Conservation (phyloP, 2,113 vertebrate genomes). For the Ctenodactylus gundi region DNA sequence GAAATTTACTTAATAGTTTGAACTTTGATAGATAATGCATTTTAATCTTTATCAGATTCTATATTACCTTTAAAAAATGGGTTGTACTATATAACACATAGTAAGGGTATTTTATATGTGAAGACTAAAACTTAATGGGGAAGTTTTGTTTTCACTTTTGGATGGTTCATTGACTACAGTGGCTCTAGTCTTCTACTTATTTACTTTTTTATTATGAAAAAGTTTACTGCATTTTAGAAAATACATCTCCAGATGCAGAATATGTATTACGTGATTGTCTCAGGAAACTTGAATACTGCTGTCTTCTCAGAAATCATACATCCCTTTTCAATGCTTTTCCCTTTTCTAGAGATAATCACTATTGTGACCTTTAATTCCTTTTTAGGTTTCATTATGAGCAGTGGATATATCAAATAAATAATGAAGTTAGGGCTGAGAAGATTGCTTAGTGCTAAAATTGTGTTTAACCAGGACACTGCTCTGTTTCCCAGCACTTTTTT, state of each 20-base stretch:
- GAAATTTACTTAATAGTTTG: constrained; percentile 16
- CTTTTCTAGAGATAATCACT: background rate
- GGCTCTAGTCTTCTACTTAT: background rate
- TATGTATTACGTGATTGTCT: background rate
- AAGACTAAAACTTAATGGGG: background rate
- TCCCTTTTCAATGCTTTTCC: too few species aligned
- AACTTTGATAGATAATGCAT: background rate
- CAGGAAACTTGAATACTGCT: too few species aligned
- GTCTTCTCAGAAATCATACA: too few species aligned
- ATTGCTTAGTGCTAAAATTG: background rate
- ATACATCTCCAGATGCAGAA: background rate
- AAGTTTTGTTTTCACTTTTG: background rate
- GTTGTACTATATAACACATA: background rate
- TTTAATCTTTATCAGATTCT: constrained; percentile 29
- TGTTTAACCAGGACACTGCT: too few species aligned
- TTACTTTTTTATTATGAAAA: background rate
- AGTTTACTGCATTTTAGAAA: background rate
- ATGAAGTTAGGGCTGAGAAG: background rate
- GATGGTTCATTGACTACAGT: background rate
- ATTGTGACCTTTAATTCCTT: background rate
- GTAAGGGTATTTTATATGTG: background rate
- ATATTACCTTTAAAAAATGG: background rate
- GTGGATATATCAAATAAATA: background rate
- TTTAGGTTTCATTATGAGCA: background rate
- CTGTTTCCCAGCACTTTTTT: too few species aligned